These are phyloP conservation scores for Temnothorax curvispinosus DNA, from an alignment of 1,140 invertebrate species.

Conservation along the genomic window DNA sequence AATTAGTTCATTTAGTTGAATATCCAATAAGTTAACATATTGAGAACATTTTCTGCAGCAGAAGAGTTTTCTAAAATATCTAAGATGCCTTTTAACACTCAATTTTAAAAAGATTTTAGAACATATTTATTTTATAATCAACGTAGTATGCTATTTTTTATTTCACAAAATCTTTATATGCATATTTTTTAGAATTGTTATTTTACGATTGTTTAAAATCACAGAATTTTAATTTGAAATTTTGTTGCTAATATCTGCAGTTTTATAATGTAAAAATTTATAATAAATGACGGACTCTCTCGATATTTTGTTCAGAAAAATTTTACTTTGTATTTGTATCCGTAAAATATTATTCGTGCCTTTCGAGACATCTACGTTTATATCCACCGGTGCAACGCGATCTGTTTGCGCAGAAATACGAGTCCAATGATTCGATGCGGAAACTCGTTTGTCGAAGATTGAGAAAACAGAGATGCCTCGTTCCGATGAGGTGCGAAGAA, in stretches of 20 bases:
- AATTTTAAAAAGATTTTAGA: not conserved
- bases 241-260: not conserved
- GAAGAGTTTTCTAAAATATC: not conserved
- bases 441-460: constrained; percentile 61
- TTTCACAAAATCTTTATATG: not conserved
- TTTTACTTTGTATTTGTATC: not conserved
- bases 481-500: constrained; percentile 64
- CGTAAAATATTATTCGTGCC: not conserved
- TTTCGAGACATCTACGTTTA: not conserved
- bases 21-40: constrained; percentile 4
- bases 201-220: not conserved
- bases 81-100: not conserved
- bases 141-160: not conserved
- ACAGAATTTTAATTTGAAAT: not conserved
- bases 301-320: not conserved
- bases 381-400: not conserved
- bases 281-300: not conserved
- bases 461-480: constrained; percentile 15
- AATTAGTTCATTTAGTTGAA: not conserved
- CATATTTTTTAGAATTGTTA: not conserved
- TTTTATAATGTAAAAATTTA: not conserved
- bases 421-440: constrained; percentile 23
- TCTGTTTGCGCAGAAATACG: constrained; percentile 20
- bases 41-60: not conserved
- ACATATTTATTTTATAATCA: not conserved